A percentile compares a stretch with the other conserved stretches of the same genome.
Evolutionary conservation across 1,140 invertebrate species (phyloP).

Genomic region (Eriosoma lanigerum): DNA sequence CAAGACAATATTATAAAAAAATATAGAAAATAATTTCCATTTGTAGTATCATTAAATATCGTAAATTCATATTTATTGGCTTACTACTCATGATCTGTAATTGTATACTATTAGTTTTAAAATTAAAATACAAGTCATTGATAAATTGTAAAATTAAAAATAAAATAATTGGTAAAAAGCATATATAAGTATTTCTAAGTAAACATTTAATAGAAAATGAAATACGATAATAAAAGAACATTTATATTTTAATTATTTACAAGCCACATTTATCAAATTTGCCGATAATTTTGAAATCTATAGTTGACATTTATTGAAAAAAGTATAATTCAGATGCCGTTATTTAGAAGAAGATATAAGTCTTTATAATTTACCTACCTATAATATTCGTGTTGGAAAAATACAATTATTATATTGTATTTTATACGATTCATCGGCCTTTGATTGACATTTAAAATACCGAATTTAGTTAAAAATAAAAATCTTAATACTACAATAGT

Average conservation of each 20-base stretch:
- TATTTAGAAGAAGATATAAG: background rate
- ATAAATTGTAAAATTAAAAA: too few species aligned
- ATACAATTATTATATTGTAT: background rate
- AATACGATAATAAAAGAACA: background rate
- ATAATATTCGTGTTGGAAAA: background rate
- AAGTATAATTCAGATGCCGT: background rate
- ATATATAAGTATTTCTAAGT: too few species aligned
- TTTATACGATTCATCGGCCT: too few species aligned
- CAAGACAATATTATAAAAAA: too few species aligned
- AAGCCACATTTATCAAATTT: background rate
- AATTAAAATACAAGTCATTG: background rate
- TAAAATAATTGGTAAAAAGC: too few species aligned
- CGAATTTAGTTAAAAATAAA: background rate
- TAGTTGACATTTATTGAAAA: background rate
- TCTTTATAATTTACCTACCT: background rate
- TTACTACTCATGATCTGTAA: too few species aligned
- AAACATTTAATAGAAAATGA: background rate
- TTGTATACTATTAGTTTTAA: background rate
- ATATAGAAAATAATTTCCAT: too few species aligned
- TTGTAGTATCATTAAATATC: too few species aligned
- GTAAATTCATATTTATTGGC: too few species aligned
- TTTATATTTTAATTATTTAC: background rate
- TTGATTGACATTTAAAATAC: background rate
- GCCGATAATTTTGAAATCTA: background rate
- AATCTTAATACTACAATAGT: background rate